These are phyloP conservation scores for Apteryx owenii DNA, from an alignment of 2,113 vertebrate species.

Conservation along the genomic window DNA sequence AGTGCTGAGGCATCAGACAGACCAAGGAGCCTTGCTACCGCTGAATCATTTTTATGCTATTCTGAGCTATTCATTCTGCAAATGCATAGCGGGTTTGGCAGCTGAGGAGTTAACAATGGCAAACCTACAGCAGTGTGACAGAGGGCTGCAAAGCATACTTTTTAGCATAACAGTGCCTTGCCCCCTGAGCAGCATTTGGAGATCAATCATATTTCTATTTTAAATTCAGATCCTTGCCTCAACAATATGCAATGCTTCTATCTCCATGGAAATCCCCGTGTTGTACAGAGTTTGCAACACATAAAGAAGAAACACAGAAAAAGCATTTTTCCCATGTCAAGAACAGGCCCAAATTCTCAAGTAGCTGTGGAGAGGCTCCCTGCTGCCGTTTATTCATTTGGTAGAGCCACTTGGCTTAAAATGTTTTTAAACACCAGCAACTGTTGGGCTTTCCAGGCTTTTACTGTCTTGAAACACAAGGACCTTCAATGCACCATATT, in stretches of 20 bases:
- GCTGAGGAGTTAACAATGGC: not conserved
- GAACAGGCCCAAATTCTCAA: conserved; percentile 1
- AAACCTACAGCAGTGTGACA: not conserved
- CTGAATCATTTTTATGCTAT: not conserved
- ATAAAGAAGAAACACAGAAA: not conserved
- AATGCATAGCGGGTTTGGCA: not conserved
- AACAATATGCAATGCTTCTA: conserved; percentile 29
- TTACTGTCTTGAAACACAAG: not conserved
- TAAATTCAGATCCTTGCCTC: conserved; percentile 52
- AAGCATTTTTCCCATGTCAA: conserved; percentile 17
- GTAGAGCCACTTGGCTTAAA: not conserved
- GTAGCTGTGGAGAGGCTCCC: conserved; percentile 10
- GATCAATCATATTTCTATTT: conserved; percentile 48
- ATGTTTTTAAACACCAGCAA: not conserved
- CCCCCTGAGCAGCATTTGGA: not conserved
- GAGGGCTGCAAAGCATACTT: not conserved
- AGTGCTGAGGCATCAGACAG: not conserved
- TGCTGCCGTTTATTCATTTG: conserved; percentile 19
- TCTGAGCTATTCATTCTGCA: not conserved
- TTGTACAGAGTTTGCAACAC: not conserved
- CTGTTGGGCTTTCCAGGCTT: not conserved
- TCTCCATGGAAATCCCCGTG: conserved; percentile 71
- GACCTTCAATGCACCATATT: not conserved
- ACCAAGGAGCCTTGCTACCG: not conserved
- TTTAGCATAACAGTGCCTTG: not conserved